Evolutionary conservation across 2,888 invertebrate species (phyloP).

Genomic region (Epirrita christyi): DNA sequence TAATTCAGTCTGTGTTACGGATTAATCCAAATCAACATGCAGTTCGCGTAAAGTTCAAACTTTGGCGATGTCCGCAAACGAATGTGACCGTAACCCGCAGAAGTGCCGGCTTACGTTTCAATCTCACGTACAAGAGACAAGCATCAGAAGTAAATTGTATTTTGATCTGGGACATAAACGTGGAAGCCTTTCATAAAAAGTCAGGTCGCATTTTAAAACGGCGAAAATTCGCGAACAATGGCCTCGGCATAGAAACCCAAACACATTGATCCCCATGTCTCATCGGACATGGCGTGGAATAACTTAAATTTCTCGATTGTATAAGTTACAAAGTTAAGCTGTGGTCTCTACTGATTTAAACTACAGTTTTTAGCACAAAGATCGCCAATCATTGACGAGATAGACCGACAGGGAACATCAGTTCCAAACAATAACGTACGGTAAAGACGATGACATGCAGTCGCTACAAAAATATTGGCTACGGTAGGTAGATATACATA

Average conservation of each 20-base stretch:
- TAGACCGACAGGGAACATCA: conserved; percentile 13
- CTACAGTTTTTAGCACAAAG: conserved; percentile 24
- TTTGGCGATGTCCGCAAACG: conserved; percentile 58
- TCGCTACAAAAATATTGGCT: conserved; percentile 23
- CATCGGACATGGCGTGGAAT: conserved; percentile 47
- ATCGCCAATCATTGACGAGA: conserved; percentile 27
- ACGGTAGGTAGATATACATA: not conserved
- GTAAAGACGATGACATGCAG: conserved; percentile 25
- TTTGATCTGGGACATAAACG: conserved; percentile 73
- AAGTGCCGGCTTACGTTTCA: conserved; percentile 58
- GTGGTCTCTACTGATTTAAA: conserved; percentile 22
- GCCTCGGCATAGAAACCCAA: conserved; percentile 63
- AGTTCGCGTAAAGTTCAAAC: conserved; percentile 55
- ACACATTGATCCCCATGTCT: conserved; percentile 48
- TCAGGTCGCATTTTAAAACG: conserved; percentile 55
- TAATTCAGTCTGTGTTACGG: conserved; percentile 44
- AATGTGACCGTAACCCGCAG: conserved; percentile 67
- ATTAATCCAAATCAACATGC: conserved; percentile 54
- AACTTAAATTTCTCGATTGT: conserved; percentile 38
- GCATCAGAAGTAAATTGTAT: conserved; percentile 72
- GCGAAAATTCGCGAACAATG: conserved; percentile 64
- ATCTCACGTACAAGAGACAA: conserved; percentile 72
- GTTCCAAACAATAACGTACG: conserved; percentile 36
- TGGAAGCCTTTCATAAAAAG: conserved; percentile 66
- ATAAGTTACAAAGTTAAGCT: conserved; percentile 25